Conservation (phyloP, 2,113 vertebrate species). For the Caracal caracal region DNA sequence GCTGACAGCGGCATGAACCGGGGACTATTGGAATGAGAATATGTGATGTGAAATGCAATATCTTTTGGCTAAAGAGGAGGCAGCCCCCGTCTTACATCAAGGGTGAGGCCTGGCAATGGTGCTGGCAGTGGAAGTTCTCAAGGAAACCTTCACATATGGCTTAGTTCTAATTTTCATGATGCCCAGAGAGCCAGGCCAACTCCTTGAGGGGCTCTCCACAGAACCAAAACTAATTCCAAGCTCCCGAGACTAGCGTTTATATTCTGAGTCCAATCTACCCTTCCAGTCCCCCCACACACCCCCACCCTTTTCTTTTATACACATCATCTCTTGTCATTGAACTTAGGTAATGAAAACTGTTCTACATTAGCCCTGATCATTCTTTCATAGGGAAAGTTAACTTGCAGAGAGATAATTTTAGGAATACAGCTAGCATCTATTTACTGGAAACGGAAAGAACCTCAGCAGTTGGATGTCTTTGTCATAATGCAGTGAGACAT, state of each 20-base stretch:
- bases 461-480: conserved; percentile 54
- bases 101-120: neutral
- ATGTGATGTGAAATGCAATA: neutral
- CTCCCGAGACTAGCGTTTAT: neutral
- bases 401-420: conserved; percentile 29
- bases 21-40: neutral
- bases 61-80: neutral
- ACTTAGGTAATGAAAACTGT: neutral
- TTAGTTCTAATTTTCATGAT: conserved; percentile 24
- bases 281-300: neutral
- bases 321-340: neutral
- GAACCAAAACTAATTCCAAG: neutral
- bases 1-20: neutral
- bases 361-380: neutral
- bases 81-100: neutral
- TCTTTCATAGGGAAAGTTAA: neutral
- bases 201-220: neutral
- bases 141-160: neutral
- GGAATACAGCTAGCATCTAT: conserved; percentile 44
- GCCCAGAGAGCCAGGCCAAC: neutral
- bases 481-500: conserved; percentile 45
- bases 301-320: neutral
- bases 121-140: neutral
- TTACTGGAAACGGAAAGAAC: conserved; percentile 67
- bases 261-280: neutral